Base-by-base conservation (phyloP, 1,140 invertebrate species). In the Ceratoteleas bidentatus region DNA sequence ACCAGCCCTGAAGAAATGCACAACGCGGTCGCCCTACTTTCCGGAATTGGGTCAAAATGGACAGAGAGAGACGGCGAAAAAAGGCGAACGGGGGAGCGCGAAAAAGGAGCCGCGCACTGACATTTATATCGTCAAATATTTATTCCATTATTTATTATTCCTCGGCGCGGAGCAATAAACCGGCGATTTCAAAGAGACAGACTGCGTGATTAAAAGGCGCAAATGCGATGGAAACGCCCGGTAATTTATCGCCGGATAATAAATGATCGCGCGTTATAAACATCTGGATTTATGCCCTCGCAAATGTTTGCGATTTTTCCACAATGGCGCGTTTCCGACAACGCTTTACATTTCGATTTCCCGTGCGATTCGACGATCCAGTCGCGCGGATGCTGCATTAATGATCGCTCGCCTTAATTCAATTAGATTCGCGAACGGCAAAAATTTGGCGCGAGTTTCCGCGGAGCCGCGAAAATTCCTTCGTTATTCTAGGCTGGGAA, bases 141-240 rank as follows among this genome's bases (percentile, higher is more conserved):
- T 72, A 79, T 73, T 72, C 68, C 68, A 72, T 79, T 66, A 72
- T 80, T 80, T 73, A 79, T 73, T 73, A 73, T 73, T 66, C n/a
- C 53, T 66, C 16, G 34, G n/a, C 49, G 38, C 32, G 36, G 40
- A 54, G 56, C 61, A 60, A 66, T 79, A 66, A 72, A 72, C 66
- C 57, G 6, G 9, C 13, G 15, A 11, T 58, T 78, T 60, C 32
- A 49, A 61, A 65, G 24, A 34, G 47, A 47, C 50, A n/a, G 47
- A 68, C 56, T 65, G 10, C 66, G 53, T 79, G 52, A 66, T 66
- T 65, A 79, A 79, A 68, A 66, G 66, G 47, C 38, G 33, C 36
- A 56, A 66, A 66, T 36, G 14, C 50, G 10, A 75, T 45, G 36
- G 14, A 65, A 65, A 74, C 38, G 70, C 43, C 45, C 5, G 38